These are phyloP conservation scores for Hozukius guyotensis DNA, from an alignment of 2,797 vertebrate genomes.

Conservation along the genomic window DNA sequence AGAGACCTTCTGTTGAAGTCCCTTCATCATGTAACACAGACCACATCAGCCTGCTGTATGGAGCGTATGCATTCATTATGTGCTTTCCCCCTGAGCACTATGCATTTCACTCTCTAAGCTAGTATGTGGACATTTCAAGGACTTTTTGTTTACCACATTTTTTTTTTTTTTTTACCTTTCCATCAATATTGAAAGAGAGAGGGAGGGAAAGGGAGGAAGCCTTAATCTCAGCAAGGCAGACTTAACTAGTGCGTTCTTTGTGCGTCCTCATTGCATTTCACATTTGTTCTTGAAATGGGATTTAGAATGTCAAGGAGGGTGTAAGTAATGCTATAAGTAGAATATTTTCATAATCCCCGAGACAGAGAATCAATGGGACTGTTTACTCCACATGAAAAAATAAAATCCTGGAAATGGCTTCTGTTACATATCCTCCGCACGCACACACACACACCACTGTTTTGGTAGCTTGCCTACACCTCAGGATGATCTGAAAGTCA, in stretches of 20 bases:
- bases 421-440: constrained; percentile 12
- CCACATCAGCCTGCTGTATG: background rate
- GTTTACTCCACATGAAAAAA: constrained; percentile 61
- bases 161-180: constrained; percentile 52
- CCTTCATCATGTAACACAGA: background rate
- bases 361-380: constrained; percentile 75
- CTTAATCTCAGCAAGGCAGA: constrained; percentile 76
- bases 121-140: constrained; percentile 65
- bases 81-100: background rate
- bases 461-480: constrained; percentile 5
- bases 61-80: background rate
- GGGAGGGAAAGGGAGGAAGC: background rate
- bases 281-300: constrained; percentile 84
- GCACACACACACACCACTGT: background rate
- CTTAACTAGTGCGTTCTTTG: constrained; percentile 69
- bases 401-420: constrained; percentile 55
- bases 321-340: constrained; percentile 77
- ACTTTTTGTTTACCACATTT: constrained; percentile 70
- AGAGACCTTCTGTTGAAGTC: background rate
- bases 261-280: constrained; percentile 69
- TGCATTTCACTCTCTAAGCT: constrained; percentile 18
- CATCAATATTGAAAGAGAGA: constrained; percentile 53
- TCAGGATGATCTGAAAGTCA: constrained; percentile 32
- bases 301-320: constrained; percentile 83
- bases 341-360: constrained; percentile 79